Evolutionary conservation across 2,797 vertebrate genomes (phyloP), one percentile per base, ranked within the genome.

Genomic region (Ispidina picta): DNA sequence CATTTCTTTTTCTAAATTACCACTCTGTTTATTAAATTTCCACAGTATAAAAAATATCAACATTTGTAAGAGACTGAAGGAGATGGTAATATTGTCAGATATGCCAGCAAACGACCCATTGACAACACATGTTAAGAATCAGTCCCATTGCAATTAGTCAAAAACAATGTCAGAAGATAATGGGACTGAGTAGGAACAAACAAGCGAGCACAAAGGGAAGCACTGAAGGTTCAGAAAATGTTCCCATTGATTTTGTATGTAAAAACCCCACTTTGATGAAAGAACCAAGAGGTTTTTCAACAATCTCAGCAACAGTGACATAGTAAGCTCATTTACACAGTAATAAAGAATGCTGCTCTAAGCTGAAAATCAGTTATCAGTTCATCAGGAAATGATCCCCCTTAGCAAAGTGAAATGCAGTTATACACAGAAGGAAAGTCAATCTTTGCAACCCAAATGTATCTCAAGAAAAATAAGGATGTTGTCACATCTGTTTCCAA

Each of bases 1-100:
- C 43, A 85, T 96, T 94, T 93, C 73, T 84, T 85, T 88, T 93
- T 94, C 83, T 88, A 86, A 93, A 89, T 93, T 89, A 82, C 81
- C 59, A 65, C 70, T 79, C 79, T 83, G 92, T 93, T 96, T 96
- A 92, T 95, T 95, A 65, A 90, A 88, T 95, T 90, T 92, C 93
- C 89, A 88, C 85, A 82, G 83, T 77, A 85, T 75, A 94, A 94
- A 96, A 73, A 73, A 51, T 69, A 94, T 63, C 44, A 62, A 80
- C 81, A 88, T 76, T 59, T 91, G 91, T 76, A 82, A 77, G 31
- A 93, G 60, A 55, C 44, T 87, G 52, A 94, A 85, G 74, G 87
- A 85, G 89, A 94, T 62, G 43, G 70, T 70, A 86, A 83, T 69
- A 73, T 43, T 93, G 37, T 90, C 59, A 91, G 54, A 91, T 81